These are phyloP conservation scores for Clamator glandarius DNA, from an alignment of 2,797 vertebrate species.

Conservation along the genomic window DNA sequence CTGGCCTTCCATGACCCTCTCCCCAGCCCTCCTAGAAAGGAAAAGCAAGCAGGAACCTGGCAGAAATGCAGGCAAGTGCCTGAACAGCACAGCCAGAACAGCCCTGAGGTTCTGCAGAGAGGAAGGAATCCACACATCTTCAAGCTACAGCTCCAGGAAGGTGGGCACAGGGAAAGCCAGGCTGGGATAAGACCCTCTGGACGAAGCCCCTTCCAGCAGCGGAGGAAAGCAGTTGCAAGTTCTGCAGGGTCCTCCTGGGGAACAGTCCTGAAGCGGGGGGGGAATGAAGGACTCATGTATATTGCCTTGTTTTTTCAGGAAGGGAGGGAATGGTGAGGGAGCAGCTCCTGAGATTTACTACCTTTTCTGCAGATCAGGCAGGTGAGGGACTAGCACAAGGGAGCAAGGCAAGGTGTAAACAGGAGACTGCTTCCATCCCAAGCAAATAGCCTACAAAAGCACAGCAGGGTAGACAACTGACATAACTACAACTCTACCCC, in stretches of 20 bases:
- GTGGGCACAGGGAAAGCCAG: not conserved
- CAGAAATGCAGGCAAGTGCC: not conserved
- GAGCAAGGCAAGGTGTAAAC: not conserved
- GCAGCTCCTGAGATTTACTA: not conserved
- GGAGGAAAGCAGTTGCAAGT: no score
- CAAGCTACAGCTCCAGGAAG: not conserved
- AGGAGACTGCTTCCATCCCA: not conserved
- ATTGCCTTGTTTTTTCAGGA: rapidly evolving
- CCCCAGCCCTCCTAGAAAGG: not conserved
- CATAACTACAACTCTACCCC: not conserved
- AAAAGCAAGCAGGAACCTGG: not conserved
- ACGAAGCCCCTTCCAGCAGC: not conserved
- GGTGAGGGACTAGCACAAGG: not conserved
- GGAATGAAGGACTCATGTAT: not conserved
- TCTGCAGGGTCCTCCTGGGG: not conserved
- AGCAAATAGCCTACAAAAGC: not conserved
- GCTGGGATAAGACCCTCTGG: not conserved
- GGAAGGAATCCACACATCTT: rapidly evolving
- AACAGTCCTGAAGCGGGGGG: not conserved
- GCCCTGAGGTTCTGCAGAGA: not conserved
- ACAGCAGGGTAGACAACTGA: not conserved
- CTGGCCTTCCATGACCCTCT: not conserved
- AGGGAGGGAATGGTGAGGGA: not conserved
- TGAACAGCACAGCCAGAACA: not conserved
- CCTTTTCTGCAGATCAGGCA: not conserved